These are phyloP conservation scores for Uropsilus gracilis DNA, from an alignment of 2,113 vertebrate genomes.

Conservation along the genomic window DNA sequence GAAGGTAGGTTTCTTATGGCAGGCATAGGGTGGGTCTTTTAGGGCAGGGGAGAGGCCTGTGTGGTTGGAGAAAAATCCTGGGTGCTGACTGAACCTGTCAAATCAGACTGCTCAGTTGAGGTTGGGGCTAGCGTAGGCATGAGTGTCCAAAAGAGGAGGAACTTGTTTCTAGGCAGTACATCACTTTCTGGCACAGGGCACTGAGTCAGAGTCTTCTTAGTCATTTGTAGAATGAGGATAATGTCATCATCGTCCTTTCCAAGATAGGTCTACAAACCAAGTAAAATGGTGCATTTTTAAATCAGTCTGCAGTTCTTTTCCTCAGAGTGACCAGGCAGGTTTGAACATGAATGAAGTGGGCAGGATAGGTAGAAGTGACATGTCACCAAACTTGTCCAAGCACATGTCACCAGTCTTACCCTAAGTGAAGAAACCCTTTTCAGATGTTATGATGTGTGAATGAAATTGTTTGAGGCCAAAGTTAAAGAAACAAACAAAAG, in stretches of 20 bases:
- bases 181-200: not conserved
- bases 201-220: not conserved
- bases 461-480: not conserved
- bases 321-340: not conserved
- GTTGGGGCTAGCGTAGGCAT: no score
- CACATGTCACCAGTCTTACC: not conserved
- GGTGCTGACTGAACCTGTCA: not conserved
- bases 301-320: not conserved
- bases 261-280: not conserved
- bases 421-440: not conserved
- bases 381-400: not conserved
- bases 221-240: not conserved
- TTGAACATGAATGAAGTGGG: not conserved
- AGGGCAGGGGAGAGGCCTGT: not conserved
- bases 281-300: not conserved
- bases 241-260: not conserved
- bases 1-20: not conserved
- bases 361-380: fast-evolving
- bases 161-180: not conserved
- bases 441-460: not conserved
- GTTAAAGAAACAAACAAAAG: not conserved
- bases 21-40: not conserved
- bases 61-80: not conserved
- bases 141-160: not conserved
- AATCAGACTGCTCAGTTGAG: not conserved